phyloP scores from a whole-genome alignment of 2,888 invertebrate genomes.

The Tipula vernalis region DNA sequence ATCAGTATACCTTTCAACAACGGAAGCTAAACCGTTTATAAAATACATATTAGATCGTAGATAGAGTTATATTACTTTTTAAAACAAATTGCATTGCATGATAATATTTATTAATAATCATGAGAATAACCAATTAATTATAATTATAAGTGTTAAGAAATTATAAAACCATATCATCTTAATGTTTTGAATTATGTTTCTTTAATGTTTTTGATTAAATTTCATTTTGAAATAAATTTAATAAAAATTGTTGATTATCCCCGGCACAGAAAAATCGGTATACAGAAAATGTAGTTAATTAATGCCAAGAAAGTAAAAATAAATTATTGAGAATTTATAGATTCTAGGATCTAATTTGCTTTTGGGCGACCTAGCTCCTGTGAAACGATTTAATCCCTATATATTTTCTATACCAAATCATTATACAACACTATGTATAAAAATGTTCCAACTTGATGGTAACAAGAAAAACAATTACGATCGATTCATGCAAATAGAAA shows the following conservation, averaged over 20 bases:
- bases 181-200: not conserved
- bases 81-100: not conserved
- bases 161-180: not conserved
- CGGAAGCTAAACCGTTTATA: not conserved
- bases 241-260: not conserved
- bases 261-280: not conserved
- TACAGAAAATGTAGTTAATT: not conserved
- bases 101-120: not conserved
- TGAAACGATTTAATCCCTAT: not conserved
- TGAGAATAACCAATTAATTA: not conserved
- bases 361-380: not conserved
- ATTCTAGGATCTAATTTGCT: not conserved
- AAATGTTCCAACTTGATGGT: not conserved
- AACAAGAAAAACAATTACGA: not conserved
- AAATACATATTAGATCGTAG: not conserved
- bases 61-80: not conserved
- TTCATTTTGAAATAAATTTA: not conserved
- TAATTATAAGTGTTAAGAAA: not conserved
- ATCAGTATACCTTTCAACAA: not conserved
- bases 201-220: not conserved
- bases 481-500: not conserved
- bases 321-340: no score
- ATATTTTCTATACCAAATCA: not conserved
- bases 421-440: not conserved
- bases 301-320: not conserved